Evolutionary conservation across 2,888 invertebrate species (phyloP).

Genomic region (Andrena flavipes): DNA sequence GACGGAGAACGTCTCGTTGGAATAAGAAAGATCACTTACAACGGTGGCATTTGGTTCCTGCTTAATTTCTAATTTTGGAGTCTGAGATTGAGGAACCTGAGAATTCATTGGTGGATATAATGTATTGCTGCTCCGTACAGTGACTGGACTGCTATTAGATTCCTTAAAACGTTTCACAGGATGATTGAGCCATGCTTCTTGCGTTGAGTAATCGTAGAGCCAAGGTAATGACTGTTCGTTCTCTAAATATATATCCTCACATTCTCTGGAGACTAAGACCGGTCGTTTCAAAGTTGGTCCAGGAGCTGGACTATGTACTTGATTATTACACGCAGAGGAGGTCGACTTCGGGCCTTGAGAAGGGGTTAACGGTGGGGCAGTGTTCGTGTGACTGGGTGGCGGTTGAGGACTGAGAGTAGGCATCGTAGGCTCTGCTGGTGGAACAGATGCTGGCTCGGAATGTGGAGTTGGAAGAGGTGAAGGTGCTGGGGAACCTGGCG

Average conservation of each 20-base stretch:
- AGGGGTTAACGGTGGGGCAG: conserved; percentile 83
- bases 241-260: conserved; percentile 92
- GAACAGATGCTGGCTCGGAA: conserved; percentile 89
- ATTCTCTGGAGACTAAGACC: conserved; percentile 90
- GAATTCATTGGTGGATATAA: conserved; percentile 88
- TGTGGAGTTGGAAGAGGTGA: conserved; percentile 90
- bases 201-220: conserved; percentile 89
- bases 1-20: too few relatives aligned
- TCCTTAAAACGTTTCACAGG: conserved; percentile 94
- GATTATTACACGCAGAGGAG: conserved; percentile 80
- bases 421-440: conserved; percentile 89
- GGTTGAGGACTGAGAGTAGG: conserved; percentile 91
- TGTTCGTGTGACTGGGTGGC: conserved; percentile 84
- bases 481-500: conserved; percentile 88
- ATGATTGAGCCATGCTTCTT: conserved; percentile 91
- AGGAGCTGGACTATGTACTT: conserved; percentile 72
- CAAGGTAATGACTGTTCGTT: conserved; percentile 92
- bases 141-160: conserved; percentile 80
- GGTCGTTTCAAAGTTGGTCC: conserved; percentile 89
- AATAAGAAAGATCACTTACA: conserved; percentile 74
- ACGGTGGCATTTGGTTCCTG: conserved; percentile 87
- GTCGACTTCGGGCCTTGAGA: conserved; percentile 84
- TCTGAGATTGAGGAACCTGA: conserved; percentile 84
- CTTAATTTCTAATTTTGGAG: conserved; percentile 87
- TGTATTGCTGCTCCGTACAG: conserved; percentile 83